Evolutionary conservation across 2,113 vertebrate genomes (phyloP), one percentile per base, ranked within the genome.

Genomic region (Micronycteris hirsuta): DNA sequence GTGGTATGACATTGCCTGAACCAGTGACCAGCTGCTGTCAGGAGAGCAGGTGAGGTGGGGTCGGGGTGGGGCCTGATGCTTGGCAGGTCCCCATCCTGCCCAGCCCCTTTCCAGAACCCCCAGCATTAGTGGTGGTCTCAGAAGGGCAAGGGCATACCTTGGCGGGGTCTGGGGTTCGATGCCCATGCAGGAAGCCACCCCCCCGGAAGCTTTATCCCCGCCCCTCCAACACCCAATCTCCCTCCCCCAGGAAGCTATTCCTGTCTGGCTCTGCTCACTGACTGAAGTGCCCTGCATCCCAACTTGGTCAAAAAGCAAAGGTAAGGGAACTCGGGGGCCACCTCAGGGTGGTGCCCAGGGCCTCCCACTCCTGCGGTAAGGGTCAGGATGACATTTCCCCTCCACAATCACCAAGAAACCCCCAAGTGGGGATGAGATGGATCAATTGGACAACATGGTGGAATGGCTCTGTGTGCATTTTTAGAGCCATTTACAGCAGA

Each of bases 291-390:
- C 24, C 74, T 17, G 10, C 28, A 67, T 33, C 74, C 76, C 86
- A 52, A 61, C 63, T 93, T 19, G 0, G 15, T 88, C 86, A 54
- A 47, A 65, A 93, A 89, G 63, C 82, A 58, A 93, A 97, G 96
- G 97, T 93, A 93, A 96, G 95, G 4, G 15, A 17, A 0, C 61
- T 1, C 31, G 68, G 14, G 22, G 9, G 47, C 83, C 74, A 81
- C 2, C 24, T 52, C 31, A 2, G 54, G 19, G 20, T 2, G 3
- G 68, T 12, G 15, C 61, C 83, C 26, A 33, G 90, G 5, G 15
- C 15, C 22, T 13, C 83, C 28, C 16, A 9, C 20, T 33, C 10
- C 28, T 1, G 19, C 24, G 14, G 4, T 38, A 52, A 15, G 38
- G 19, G 28, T 41, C 41, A 0, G 24, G 63, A 41, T 28, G 28